Percentiles rank a stretch among this genome's conserved stretches.
phyloP scores from a whole-genome alignment of 2,888 invertebrate species.

The Chrysomela aeneicollis region DNA sequence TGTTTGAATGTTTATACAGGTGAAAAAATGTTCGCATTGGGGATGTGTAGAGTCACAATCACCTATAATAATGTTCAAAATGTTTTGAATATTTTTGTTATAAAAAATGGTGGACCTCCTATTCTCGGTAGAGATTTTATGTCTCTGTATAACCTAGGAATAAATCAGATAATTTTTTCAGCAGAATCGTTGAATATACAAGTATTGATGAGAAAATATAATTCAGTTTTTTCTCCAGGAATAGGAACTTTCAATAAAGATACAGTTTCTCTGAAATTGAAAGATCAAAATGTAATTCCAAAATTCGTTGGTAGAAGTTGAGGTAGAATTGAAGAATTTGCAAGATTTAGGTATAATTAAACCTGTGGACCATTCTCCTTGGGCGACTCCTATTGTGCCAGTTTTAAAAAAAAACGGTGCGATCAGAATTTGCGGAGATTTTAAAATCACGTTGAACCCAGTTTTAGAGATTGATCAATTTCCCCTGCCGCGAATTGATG shows the following conservation, averaged over 20 bases:
- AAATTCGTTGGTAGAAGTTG: constrained; percentile 29
- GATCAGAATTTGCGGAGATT: neutral
- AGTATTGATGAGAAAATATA: constrained; percentile 8
- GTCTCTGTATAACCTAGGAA: neutral
- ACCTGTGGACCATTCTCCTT: constrained; percentile 14
- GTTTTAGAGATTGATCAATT: neutral
- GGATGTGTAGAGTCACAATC: neutral
- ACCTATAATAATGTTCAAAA: neutral
- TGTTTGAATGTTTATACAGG: constrained; percentile 10
- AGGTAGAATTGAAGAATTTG: constrained; percentile 20
- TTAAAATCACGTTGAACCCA: neutral
- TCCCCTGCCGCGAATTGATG: neutral
- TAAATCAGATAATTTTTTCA: neutral
- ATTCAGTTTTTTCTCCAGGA: constrained; percentile 24
- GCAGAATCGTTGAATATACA: neutral
- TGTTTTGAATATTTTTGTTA: constrained; percentile 5
- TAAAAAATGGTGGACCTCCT: neutral
- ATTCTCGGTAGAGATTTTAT: constrained; percentile 12
- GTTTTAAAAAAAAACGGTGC: constrained; percentile 7
- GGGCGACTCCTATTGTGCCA: constrained; percentile 22
- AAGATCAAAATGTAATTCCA: constrained; percentile 25
- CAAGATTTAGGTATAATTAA: constrained; percentile 18
- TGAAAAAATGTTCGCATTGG: neutral
- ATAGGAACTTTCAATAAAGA: constrained; percentile 29
- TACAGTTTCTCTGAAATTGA: constrained; percentile 30